Evolutionary conservation across 2,797 vertebrate genomes (phyloP).

Genomic region (Gymnodraco acuticeps): DNA sequence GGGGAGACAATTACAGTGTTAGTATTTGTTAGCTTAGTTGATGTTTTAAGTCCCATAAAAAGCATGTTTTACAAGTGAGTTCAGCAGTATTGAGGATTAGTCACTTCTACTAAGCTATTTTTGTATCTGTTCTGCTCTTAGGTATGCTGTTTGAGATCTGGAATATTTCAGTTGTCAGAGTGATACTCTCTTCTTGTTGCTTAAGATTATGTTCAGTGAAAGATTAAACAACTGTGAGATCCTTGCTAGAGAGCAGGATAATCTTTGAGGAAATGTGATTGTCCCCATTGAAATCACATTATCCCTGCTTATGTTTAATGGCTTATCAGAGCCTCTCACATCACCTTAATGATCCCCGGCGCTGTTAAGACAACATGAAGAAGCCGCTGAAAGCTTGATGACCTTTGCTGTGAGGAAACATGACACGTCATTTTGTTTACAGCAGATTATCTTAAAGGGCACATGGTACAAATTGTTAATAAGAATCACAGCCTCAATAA

Average conservation of each 20-base stretch:
- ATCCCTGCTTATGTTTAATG: constrained; percentile 40
- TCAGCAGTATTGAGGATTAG: constrained; percentile 8
- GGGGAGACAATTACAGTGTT: constrained; percentile 17
- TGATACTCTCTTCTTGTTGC: not conserved
- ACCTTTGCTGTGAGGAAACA: constrained; percentile 9
- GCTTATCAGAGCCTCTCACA: constrained; percentile 31
- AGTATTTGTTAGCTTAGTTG: constrained; percentile 15
- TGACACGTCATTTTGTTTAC: not conserved
- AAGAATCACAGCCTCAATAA: not conserved
- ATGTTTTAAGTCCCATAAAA: constrained; percentile 14
- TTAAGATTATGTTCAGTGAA: not conserved
- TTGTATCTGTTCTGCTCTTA: not conserved
- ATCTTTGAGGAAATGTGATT: constrained; percentile 45
- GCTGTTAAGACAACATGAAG: constrained; percentile 7
- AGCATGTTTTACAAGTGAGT: not conserved
- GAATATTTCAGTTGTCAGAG: constrained; percentile 23
- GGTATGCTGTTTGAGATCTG: constrained; percentile 13
- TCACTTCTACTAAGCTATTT: constrained; percentile 29
- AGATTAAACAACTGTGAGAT: constrained; percentile 15
- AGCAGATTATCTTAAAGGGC: not conserved
- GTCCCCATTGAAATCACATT: constrained; percentile 35
- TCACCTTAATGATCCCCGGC: constrained; percentile 29
- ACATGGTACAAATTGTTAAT: not conserved
- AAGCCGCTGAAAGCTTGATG: not conserved
- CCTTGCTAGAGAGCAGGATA: constrained; percentile 15